Base-by-base conservation (phyloP, 2,888 invertebrate species). In the Dryobotodes eremita region DNA sequence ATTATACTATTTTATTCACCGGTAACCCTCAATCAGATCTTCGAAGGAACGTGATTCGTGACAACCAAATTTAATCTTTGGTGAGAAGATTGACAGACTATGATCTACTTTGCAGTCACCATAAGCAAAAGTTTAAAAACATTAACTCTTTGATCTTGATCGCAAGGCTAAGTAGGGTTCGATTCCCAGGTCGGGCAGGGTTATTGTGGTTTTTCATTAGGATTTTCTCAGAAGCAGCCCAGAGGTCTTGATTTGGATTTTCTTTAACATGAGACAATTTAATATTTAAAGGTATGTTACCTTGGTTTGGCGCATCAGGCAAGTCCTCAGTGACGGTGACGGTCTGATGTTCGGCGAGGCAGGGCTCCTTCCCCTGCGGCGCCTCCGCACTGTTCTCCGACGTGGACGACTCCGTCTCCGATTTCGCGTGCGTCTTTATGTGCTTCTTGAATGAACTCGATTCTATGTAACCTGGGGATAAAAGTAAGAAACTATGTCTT, bases 401-500 rank as follows among this genome's bases (percentile, higher is more conserved):
- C 71, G 83, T 85, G 0, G 91, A 87, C 0, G 90, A 85, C 26
- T 93, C 94, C 2, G 89, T 82, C 13, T 93, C 94, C 0, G 90
- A 59, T 86, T 96, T 82, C 13, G 80, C 79, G 91, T 97, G 97
- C 0, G 95, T 94, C 87, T 95, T 96, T 84, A 96, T 77, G 83
- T 97, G 97, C 62, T 96, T 97, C 88, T 96, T 97, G 90, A 93
- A 96, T 0, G 96, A 93, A 66, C 91, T 94, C 0, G 95, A 93
- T 79, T 97, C 97, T 69, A 94, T 91, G 90, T 94, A 97, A 17
- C 93, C 97, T 97, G 92, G 1, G 20, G 10, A 68, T 15, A 15
- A 13, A 71, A 31, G 11, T 5, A 31, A 7, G 13, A n/a, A 4
- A 57, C 17, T 50, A 17, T 50, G 50, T 17, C 17, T 15, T 15